These are phyloP conservation scores for Acrobasis suavella DNA, from an alignment of 2,888 invertebrate species.

Conservation along the genomic window DNA sequence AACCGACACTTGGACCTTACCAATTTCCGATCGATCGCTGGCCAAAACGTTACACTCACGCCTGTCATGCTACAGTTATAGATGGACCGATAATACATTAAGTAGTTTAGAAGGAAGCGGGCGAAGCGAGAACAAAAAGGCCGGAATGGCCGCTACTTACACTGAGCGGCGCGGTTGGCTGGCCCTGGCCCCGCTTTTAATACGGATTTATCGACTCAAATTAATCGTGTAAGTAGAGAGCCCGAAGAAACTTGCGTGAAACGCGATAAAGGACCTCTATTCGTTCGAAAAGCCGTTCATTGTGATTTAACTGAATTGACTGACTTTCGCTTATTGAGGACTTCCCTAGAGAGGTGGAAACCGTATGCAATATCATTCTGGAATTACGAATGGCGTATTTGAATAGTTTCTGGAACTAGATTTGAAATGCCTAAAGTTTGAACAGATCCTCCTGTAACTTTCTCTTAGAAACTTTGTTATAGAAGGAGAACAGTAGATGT, in stretches of 20 bases:
- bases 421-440: constrained; percentile 4
- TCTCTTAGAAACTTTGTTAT: background rate
- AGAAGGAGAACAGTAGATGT: background rate
- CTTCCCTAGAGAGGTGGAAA: constrained; percentile 40
- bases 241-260: constrained; percentile 75
- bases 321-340: constrained; percentile 52
- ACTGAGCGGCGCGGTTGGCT: constrained; percentile 68
- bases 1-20: constrained; percentile 50
- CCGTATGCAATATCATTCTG: constrained; percentile 28
- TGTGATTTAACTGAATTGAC: constrained; percentile 63
- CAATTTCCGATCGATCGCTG: constrained; percentile 57
- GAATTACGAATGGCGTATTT: constrained; percentile 9
- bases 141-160: constrained; percentile 66
- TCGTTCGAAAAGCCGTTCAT: constrained; percentile 61
- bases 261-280: constrained; percentile 70
- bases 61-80: constrained; percentile 43
- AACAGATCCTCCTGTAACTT: background rate
- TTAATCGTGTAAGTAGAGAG: constrained; percentile 78
- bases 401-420: constrained; percentile 11
- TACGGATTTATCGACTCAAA: constrained; percentile 81
- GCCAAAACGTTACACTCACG: constrained; percentile 46
- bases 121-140: constrained; percentile 65
- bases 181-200: constrained; percentile 74
- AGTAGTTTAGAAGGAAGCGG: constrained; percentile 53
- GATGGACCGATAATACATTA: constrained; percentile 51